Percentiles rank a stretch among this genome's conserved stretches.
phyloP scores from a whole-genome alignment of 2,888 invertebrate species.

The Acleris literana region DNA sequence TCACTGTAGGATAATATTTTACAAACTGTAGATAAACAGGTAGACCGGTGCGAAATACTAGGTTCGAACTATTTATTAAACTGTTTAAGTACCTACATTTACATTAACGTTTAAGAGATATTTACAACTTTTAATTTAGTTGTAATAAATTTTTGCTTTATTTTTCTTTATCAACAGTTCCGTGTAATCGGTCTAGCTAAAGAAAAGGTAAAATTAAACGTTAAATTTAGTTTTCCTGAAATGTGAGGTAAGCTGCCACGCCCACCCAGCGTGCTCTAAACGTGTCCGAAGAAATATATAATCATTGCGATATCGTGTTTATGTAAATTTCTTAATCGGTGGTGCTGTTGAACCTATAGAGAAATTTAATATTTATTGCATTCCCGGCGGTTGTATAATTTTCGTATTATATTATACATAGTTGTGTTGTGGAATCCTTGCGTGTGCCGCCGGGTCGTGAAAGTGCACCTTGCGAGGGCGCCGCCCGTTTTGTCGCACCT shows the following conservation, averaged over 20 bases:
- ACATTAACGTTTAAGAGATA: too few relatives aligned
- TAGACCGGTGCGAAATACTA: too few relatives aligned
- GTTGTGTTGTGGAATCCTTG: conserved; percentile 55
- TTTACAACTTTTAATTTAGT: too few relatives aligned
- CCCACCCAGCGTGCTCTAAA: conserved; percentile 42
- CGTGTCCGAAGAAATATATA: conserved; percentile 47
- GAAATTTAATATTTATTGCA: conserved; percentile 55
- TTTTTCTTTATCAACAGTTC: too few relatives aligned
- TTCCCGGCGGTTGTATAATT: conserved; percentile 43
- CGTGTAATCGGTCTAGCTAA: too few relatives aligned
- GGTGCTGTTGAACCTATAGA: conserved; percentile 51
- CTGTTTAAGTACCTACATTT: too few relatives aligned
- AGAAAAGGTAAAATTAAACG: too few relatives aligned
- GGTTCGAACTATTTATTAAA: too few relatives aligned
- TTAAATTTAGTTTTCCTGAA: too few relatives aligned
- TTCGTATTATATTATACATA: conserved; percentile 38
- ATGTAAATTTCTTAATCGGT: conserved; percentile 55
- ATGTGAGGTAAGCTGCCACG: conserved; percentile 26
- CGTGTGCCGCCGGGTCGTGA: conserved; percentile 55
- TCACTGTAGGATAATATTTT: too few relatives aligned
- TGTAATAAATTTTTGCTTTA: too few relatives aligned
- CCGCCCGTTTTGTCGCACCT: conserved; percentile 63
- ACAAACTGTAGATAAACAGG: too few relatives aligned
- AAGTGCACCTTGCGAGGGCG: conserved; percentile 71
- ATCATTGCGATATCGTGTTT: conserved; percentile 52